Evolutionary conservation across 2,113 vertebrate species (phyloP).

Genomic region (Cettia cetti): DNA sequence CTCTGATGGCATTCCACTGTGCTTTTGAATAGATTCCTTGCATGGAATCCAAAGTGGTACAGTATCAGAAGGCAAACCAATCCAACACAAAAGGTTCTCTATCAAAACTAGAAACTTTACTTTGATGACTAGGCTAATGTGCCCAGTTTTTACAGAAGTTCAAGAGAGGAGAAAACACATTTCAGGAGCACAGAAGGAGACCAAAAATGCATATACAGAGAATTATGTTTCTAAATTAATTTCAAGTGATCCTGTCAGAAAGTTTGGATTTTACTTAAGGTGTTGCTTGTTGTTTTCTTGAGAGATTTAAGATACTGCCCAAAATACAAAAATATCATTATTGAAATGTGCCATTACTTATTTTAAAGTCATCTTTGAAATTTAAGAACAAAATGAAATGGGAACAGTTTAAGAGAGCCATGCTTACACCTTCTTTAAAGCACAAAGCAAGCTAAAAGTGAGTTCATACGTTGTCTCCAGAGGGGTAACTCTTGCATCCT

Average conservation of each 20-base stretch:
- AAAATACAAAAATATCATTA: not conserved
- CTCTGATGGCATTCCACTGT: no score
- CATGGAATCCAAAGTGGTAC: not conserved
- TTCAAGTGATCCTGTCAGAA: not conserved
- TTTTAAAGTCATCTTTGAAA: not conserved
- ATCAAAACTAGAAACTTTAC: not conserved
- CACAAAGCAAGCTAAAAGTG: not conserved
- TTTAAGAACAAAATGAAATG: not conserved
- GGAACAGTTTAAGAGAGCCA: not conserved
- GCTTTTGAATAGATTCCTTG: not conserved
- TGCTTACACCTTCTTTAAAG: not conserved
- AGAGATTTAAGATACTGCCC: not conserved
- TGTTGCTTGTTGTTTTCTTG: not conserved
- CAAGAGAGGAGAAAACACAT: not conserved
- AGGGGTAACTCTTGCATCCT: not conserved
- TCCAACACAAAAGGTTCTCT: not conserved
- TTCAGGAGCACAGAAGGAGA: not conserved
- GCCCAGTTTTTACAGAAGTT: not conserved
- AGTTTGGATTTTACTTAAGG: not conserved
- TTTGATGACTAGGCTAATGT: not conserved
- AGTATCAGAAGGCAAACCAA: not conserved
- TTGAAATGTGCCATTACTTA: not conserved
- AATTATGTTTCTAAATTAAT: not conserved
- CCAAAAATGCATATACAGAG: not conserved
- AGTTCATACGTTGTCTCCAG: not conserved